A percentile compares a stretch with the other conserved stretches of the same genome.
Conservation (phyloP, 1,140 invertebrate species). For the Trichomalopsis sarcophagae region DNA sequence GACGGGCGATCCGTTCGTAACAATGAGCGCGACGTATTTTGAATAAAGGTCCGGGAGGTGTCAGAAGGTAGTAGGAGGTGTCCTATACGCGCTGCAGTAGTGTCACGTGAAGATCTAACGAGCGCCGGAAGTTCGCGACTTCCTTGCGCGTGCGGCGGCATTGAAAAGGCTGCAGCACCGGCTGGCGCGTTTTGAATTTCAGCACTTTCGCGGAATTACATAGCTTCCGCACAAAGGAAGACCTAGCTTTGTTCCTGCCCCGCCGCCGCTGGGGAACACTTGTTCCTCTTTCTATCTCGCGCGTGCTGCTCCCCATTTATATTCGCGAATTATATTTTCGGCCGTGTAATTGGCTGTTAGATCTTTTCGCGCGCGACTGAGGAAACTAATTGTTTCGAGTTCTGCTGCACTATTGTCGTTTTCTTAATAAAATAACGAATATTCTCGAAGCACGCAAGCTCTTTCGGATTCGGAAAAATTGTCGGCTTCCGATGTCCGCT, state of each 20-base stretch:
- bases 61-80: too few relatives aligned
- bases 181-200: slow-evolving; percentile 46
- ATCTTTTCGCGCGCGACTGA: too few relatives aligned
- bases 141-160: not conserved
- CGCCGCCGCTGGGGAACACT: not conserved
- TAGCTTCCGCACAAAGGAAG: slow-evolving; percentile 39
- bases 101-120: slow-evolving; percentile 31
- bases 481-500: too few relatives aligned
- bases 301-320: not conserved
- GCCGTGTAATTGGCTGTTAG: not conserved
- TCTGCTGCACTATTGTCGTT: too few relatives aligned
- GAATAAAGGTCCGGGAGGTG: not conserved
- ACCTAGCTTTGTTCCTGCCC: slow-evolving; percentile 40
- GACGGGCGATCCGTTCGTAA: not conserved
- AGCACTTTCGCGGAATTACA: slow-evolving; percentile 49
- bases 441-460: too few relatives aligned
- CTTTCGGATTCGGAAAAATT: too few relatives aligned
- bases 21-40: slow-evolving; percentile 10
- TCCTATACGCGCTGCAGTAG: not conserved
- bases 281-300: not conserved
- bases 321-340: not conserved
- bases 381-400: too few relatives aligned
- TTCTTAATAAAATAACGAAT: too few relatives aligned
- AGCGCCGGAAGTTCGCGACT: not conserved
- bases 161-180: slow-evolving; percentile 32